Evolutionary conservation across 2,888 invertebrate species (phyloP).

Genomic region (Drosophila ezoana): DNA sequence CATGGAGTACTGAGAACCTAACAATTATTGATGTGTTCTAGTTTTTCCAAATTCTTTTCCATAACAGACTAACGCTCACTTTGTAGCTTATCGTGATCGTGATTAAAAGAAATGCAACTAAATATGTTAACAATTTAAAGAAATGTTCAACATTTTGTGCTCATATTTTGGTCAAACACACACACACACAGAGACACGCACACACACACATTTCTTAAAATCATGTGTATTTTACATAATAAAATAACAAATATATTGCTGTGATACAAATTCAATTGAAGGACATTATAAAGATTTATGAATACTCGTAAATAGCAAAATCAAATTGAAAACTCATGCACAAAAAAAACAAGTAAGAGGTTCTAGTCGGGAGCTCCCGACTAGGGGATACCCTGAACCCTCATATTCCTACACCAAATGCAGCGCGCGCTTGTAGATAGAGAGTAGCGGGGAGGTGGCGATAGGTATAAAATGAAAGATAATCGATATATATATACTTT

Average conservation of each 20-base stretch:
- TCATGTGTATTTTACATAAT: constrained; percentile 39
- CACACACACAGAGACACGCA: constrained; percentile 5
- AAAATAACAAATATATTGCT: constrained; percentile 81
- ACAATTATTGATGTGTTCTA: background rate
- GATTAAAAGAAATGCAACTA: constrained; percentile 8
- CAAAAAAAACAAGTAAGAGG: too few relatives aligned
- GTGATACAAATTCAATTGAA: constrained; percentile 84
- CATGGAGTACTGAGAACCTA: constrained; percentile 39
- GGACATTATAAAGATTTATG: constrained; percentile 68
- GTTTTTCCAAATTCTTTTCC: background rate
- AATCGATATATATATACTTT: too few relatives aligned
- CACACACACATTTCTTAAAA: constrained; percentile 13
- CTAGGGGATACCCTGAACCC: too few relatives aligned
- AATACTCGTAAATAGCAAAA: constrained; percentile 52
- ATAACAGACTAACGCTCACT: constrained; percentile 4
- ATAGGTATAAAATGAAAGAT: too few relatives aligned
- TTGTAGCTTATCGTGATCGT: constrained; percentile 7
- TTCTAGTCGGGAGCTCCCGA: too few relatives aligned
- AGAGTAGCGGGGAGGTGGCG: too few relatives aligned
- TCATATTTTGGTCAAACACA: constrained; percentile 20
- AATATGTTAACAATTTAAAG: constrained; percentile 6
- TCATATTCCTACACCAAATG: too few relatives aligned
- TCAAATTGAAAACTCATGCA: constrained; percentile 24
- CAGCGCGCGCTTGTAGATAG: too few relatives aligned
- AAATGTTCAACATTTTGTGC: constrained; percentile 34